Evolutionary conservation across 2,888 invertebrate species (phyloP), one percentile per base, ranked within the genome.

Genomic region (Lepidochrysops patricia): DNA sequence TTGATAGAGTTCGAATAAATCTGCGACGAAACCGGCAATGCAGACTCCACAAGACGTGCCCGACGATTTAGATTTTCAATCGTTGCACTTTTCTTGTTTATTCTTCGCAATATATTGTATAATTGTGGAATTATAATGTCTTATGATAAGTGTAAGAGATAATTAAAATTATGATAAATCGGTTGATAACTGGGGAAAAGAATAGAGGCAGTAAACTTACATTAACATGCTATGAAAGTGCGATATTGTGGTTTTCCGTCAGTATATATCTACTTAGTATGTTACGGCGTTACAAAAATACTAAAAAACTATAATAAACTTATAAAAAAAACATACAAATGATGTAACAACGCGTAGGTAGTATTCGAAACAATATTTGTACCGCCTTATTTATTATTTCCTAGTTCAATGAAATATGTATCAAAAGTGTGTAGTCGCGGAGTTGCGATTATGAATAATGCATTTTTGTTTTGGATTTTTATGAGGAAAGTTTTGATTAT

Each of bases 401-500:
- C 64, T 60, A 82, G 84, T 88, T 66, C 60, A 68, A 52, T 52
- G 52, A 52, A 54, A 29, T 54, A 54, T 13, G 29, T 29, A 29
- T 29, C n/a, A 43, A 43, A 23, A 43, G 27, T 26, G 52, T 52
- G 25, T 25, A 74, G 75, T 79, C 80, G 75, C 77, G 76, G 74
- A 82, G 80, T 80, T 76, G 79, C 80, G 76, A 83, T 78, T 84
- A 89, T 89, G 89, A 89, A 89, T 89, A 88, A 89, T 89, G 88
- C 85, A 89, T 88, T 89, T 87, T 89, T 89, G 89, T 89, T 89
- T 89, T 85, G 86, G 87, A 89, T 88, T 89, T 89, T 89, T 89
- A 89, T 87, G 89, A 82, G 85, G 67, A 86, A 89, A 89, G 88
- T 89, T 89, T 87, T 89, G 89, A 89, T 89, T 89, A 89, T 89